Percentiles rank a stretch among this genome's conserved stretches.
phyloP scores from a whole-genome alignment of 2,113 vertebrate species.

The Lamprologus tigripictilis region DNA sequence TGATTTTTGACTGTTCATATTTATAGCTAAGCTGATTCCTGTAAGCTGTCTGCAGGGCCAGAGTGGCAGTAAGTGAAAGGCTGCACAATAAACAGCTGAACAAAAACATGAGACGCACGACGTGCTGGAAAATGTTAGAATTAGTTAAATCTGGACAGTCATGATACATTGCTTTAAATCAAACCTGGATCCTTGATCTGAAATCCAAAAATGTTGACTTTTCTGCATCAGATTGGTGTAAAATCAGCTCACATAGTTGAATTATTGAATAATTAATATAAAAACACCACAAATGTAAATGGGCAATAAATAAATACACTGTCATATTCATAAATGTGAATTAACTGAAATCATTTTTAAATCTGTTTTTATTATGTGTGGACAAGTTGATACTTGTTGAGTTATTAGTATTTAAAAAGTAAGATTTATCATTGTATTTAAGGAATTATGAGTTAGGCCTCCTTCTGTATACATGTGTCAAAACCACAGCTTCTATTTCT shows the following conservation, averaged over 20 bases:
- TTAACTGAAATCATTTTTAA: not conserved
- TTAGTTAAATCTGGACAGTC: not conserved
- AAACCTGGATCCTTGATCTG: not conserved
- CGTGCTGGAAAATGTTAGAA: not conserved
- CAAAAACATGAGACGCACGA: not conserved
- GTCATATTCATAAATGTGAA: not conserved
- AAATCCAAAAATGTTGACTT: not conserved
- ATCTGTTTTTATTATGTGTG: not conserved
- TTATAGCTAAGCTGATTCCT: not conserved
- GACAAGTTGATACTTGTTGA: not conserved
- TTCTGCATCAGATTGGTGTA: not conserved
- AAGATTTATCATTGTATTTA: not conserved
- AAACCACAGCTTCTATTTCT: not conserved
- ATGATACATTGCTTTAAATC: not conserved
- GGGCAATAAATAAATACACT: not conserved
- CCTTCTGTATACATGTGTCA: not conserved
- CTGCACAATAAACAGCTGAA: not conserved
- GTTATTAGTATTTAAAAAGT: not conserved
- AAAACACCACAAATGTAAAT: not conserved
- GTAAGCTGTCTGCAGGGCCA: not conserved
- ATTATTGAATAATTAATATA: not conserved
- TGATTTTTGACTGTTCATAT: not conserved
- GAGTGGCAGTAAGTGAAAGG: not conserved
- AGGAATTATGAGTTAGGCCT: not conserved
- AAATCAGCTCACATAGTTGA: not conserved